Conservation (phyloP, 2,113 vertebrate genomes). For the Phalacrocorax brasilianus region DNA sequence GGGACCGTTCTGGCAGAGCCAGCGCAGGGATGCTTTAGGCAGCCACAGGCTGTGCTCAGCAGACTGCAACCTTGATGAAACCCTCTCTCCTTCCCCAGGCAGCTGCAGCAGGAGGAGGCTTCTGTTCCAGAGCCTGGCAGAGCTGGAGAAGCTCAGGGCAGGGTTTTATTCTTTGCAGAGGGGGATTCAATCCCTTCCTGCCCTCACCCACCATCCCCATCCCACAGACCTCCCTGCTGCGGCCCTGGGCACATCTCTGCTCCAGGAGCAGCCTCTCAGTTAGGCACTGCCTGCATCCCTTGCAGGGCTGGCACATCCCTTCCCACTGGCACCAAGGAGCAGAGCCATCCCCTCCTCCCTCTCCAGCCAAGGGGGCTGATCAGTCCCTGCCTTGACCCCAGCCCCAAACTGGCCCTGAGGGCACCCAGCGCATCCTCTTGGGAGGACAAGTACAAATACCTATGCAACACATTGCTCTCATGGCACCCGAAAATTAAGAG, state of each 20-base stretch:
- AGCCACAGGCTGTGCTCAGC: not conserved
- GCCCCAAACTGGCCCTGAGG: not conserved
- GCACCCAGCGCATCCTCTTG: not conserved
- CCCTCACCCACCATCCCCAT: not conserved
- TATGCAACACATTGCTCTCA: not conserved
- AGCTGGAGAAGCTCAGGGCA: not conserved
- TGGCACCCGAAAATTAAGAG: not conserved
- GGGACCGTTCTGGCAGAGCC: not conserved
- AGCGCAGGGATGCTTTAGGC: not conserved
- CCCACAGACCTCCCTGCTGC: not conserved
- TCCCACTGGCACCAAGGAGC: accelerated
- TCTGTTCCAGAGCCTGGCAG: not conserved
- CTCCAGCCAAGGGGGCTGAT: not conserved
- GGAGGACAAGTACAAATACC: not conserved
- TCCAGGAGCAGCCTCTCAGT: not conserved
- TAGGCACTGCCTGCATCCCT: not conserved
- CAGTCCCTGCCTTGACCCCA: not conserved
- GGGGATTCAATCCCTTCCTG: not conserved
- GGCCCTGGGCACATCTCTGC: not conserved
- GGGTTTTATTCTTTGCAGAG: not conserved
- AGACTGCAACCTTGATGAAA: accelerated
- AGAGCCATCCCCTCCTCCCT: not conserved
- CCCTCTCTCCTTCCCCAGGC: not conserved
- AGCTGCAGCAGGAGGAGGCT: not conserved
- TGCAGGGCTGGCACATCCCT: not conserved